phyloP scores from a whole-genome alignment of 2,888 invertebrate species.

The Cheilosia urbana region DNA sequence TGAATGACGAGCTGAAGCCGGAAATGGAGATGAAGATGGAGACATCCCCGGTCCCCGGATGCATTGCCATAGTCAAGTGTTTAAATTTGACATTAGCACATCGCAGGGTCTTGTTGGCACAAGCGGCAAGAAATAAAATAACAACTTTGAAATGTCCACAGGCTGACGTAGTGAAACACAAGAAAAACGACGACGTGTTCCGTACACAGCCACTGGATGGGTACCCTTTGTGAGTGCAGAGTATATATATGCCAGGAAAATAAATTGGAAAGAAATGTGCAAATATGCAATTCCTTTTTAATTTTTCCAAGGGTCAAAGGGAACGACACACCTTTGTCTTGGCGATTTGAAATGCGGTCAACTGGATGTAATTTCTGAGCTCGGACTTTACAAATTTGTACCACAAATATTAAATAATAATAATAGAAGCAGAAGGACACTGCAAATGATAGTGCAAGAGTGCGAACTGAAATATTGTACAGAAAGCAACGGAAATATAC shows the following conservation, averaged over 20 bases:
- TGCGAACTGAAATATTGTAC: no score
- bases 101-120: slow-evolving; percentile 47
- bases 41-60: slow-evolving; percentile 18
- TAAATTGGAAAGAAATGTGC: slow-evolving; percentile 40
- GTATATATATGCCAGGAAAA: slow-evolving; percentile 36
- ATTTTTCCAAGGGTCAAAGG: not conserved
- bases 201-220: slow-evolving; percentile 9
- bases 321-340: no score
- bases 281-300: slow-evolving; percentile 18
- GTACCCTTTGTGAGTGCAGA: slow-evolving; percentile 31
- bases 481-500: no score
- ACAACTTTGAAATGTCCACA: slow-evolving; percentile 59
- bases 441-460: no score
- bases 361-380: no score
- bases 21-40: slow-evolving; percentile 41
- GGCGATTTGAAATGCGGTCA: no score
- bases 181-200: slow-evolving; percentile 14
- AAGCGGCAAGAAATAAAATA: slow-evolving; percentile 43
- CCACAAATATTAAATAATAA: no score
- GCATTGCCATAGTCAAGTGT: slow-evolving; percentile 63
- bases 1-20: slow-evolving; percentile 54
- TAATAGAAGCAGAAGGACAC: no score
- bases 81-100: slow-evolving; percentile 70
- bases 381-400: no score
- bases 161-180: slow-evolving; percentile 27